phyloP scores from a whole-genome alignment of 2,113 vertebrate species.

The Tauraco erythrolophus region DNA sequence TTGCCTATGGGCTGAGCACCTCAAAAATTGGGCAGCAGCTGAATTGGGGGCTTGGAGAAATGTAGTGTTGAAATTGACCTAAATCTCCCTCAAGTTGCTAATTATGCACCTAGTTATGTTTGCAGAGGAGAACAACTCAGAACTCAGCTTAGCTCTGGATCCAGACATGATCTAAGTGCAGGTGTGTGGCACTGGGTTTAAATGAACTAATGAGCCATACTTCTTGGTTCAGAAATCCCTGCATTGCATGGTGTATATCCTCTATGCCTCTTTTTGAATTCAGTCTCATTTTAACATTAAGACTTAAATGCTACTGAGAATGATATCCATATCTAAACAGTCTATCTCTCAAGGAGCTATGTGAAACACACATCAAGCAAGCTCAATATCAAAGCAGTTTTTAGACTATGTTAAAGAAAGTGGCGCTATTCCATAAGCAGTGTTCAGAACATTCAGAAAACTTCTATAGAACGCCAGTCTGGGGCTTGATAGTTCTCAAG shows the following conservation, averaged over 20 bases:
- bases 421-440: neutral
- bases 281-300: neutral
- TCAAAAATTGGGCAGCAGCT: neutral
- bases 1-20: neutral
- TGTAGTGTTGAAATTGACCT: neutral
- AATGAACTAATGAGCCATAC: neutral
- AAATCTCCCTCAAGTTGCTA: neutral
- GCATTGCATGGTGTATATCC: neutral
- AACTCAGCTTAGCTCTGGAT: neutral
- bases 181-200: neutral
- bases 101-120: neutral
- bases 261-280: neutral
- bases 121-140: neutral
- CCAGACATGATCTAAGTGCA: neutral
- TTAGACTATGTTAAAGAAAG: neutral
- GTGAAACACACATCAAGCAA: neutral
- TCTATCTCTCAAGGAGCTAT: neutral
- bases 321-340: neutral
- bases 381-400: neutral
- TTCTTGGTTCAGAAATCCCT: neutral
- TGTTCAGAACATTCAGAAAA: neutral
- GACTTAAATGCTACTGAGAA: neutral
- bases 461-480: neutral
- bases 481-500: neutral
- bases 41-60: neutral